phyloP scores from a whole-genome alignment of 2,888 invertebrate species.

The Sipunculus nudus region DNA sequence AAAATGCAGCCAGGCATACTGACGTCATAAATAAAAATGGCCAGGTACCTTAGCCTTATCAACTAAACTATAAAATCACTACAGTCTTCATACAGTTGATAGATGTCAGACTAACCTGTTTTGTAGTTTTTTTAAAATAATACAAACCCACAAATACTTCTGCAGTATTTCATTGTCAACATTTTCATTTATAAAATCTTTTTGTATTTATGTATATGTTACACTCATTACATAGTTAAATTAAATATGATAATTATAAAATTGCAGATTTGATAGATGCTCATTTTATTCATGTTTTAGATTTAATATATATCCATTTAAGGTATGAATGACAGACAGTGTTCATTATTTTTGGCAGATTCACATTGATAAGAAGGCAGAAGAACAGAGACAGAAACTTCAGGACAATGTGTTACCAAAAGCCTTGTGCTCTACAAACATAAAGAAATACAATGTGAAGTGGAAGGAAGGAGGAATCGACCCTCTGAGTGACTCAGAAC shows the following conservation, averaged over 20 bases:
- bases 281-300: no score
- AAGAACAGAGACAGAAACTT: conserved; percentile 31
- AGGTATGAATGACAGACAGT: no score
- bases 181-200: neutral
- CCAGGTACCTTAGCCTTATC: neutral
- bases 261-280: no score
- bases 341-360: conserved; percentile 35
- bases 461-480: conserved; percentile 45
- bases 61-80: neutral
- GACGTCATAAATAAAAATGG: conserved; percentile 30
- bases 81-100: neutral
- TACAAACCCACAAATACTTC: no score
- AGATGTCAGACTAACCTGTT: no score
- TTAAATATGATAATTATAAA: no score
- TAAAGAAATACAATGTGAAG: conserved; percentile 5
- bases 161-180: no score
- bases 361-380: conserved; percentile 42
- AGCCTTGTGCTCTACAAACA: conserved; percentile 26
- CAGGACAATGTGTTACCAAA: conserved; percentile 32
- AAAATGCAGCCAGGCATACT: conserved; percentile 43
- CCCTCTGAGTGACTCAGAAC: conserved; percentile 38
- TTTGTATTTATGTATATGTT: neutral
- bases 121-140: no score
- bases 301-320: no score
- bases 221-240: neutral